These are phyloP conservation scores for Himalopsyche phryganea DNA, from an alignment of 1,140 invertebrate species.

Conservation along the genomic window DNA sequence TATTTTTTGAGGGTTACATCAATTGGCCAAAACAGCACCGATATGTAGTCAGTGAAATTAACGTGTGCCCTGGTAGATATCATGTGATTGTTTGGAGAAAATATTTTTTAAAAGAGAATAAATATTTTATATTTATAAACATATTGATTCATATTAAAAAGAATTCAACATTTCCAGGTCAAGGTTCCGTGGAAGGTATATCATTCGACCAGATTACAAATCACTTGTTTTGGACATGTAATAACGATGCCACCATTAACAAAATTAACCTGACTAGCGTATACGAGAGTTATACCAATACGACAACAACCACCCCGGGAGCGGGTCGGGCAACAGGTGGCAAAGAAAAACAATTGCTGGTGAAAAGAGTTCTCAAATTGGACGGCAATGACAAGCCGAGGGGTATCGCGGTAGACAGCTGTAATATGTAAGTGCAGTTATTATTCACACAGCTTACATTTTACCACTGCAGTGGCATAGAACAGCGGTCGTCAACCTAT, in stretches of 20 bases:
- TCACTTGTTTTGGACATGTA: constrained; percentile 83
- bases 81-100: too few species aligned
- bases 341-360: constrained; percentile 37
- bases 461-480: background rate
- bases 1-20: too few species aligned
- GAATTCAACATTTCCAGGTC: too few species aligned
- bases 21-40: too few species aligned
- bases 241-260: constrained; percentile 69
- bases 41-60: too few species aligned
- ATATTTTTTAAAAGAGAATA: too few species aligned
- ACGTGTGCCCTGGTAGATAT: too few species aligned
- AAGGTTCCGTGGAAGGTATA: constrained; percentile 80
- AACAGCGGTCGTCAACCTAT: background rate
- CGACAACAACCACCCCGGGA: background rate
- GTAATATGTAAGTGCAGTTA: constrained; percentile 64
- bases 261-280: constrained; percentile 16
- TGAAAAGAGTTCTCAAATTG: constrained; percentile 66
- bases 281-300: background rate
- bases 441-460: constrained; percentile 16
- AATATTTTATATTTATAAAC: too few species aligned
- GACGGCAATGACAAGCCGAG: constrained; percentile 70
- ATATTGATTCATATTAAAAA: too few species aligned
- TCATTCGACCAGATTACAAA: constrained; percentile 66
- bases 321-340: constrained; percentile 17
- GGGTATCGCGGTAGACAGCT: constrained; percentile 79